Evolutionary conservation across 2,113 vertebrate species (phyloP), one percentile per base, ranked within the genome.

Genomic region (Pterocles burchelli): DNA sequence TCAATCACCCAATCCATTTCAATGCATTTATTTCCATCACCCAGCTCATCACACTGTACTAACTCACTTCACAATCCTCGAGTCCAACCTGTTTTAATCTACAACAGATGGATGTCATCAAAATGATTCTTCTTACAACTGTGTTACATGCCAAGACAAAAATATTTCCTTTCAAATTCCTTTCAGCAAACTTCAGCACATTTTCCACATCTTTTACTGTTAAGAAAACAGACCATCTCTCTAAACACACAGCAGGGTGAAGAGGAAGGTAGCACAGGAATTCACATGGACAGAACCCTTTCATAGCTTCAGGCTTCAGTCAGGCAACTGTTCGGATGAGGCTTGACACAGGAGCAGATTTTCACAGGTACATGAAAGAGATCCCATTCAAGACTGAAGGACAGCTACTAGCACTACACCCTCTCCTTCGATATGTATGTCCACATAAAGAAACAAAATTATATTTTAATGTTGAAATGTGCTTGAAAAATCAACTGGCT

Each of bases 111-210:
- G 95, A 48, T 86, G 49, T 48, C 82, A 85, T 90, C 89, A 76
- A 78, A 96, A 62, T 7, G 28, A 68, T 63, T 76, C 74, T 91
- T 76, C 85, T 94, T 93, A 95, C 48, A 82, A 88, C 72, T 45
- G 45, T 4, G 22, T 85, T 74, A 90, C 59, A 10, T 51, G 70
- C 84, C 76, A 88, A 96, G 85, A 84, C 78, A 73, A 68, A 97
- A 97, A 97, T 80, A 94, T 74, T 95, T 85, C 90, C 72, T 94
- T 95, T 93, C 21, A 79, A 89, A 90, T 87, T 90, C 94, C 89
- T 96, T 85, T 85, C 71, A 36, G 93, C 79, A 89, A 90, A 77
- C 58, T 89, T 85, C 65, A 93, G 80, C 77, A 57, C 12, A 45
- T 79, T 89, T 93, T 77, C 84, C 54, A n/a, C 41, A 17, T 57